phyloP scores from a whole-genome alignment of 2,888 invertebrate genomes.

The Anarsia innoxiella region DNA sequence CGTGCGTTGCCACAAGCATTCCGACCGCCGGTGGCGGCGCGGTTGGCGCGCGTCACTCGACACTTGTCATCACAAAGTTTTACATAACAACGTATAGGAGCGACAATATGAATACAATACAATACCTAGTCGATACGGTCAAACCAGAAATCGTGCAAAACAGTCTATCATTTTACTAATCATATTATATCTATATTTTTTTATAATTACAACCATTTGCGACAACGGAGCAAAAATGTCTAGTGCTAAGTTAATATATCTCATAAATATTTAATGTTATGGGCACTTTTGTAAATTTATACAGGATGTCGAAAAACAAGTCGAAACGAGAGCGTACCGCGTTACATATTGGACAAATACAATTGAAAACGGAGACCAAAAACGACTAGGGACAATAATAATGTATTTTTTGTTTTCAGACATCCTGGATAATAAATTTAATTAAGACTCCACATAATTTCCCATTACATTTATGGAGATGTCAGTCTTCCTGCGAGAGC shows the following conservation, averaged over 20 bases:
- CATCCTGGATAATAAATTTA: constrained; percentile 39
- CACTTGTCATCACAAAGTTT: constrained; percentile 61
- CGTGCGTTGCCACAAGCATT: too few relatives aligned
- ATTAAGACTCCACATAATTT: constrained; percentile 37
- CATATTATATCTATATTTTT: constrained; percentile 58
- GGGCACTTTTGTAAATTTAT: constrained; percentile 47
- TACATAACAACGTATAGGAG: constrained; percentile 28
- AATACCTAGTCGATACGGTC: constrained; percentile 31
- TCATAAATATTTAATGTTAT: constrained; percentile 53
- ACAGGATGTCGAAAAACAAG: constrained; percentile 52
- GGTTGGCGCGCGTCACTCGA: constrained; percentile 11
- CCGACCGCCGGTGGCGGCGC: constrained; percentile 5
- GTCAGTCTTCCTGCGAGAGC: constrained; percentile 58
- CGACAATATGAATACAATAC: constrained; percentile 31
- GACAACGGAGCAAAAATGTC: constrained; percentile 65
- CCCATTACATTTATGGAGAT: constrained; percentile 25
- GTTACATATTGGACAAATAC: constrained; percentile 3
- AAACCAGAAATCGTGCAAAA: constrained; percentile 64
- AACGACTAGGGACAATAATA: neutral
- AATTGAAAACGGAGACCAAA: neutral
- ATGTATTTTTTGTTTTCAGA: constrained; percentile 39
- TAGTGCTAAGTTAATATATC: constrained; percentile 47
- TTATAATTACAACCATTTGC: constrained; percentile 72
- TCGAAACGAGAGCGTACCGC: neutral
- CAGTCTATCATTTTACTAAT: constrained; percentile 69